phyloP scores from a whole-genome alignment of 2,113 vertebrate species.

The Bubalus kerabau region DNA sequence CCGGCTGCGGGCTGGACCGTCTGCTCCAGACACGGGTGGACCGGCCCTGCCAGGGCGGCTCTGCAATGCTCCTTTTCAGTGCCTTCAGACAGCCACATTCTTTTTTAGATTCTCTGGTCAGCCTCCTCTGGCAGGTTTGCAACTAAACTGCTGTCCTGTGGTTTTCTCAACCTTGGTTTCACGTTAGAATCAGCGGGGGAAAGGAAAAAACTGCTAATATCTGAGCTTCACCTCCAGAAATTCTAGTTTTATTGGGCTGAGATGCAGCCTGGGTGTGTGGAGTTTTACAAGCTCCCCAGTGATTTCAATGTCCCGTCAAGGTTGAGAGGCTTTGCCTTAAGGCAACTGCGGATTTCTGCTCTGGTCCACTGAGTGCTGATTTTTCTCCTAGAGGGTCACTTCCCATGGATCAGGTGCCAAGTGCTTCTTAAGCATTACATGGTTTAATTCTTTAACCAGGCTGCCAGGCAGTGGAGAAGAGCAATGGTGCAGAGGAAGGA shows the following conservation, averaged over 20 bases:
- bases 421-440: not conserved
- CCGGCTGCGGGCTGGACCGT: not conserved
- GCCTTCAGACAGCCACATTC: not conserved
- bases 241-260: not conserved
- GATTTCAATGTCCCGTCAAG: not conserved
- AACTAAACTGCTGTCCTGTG: not conserved
- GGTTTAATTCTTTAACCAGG: not conserved
- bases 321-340: not conserved
- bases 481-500: not conserved
- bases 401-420: not conserved
- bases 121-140: not conserved
- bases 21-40: not conserved
- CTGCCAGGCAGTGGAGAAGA: not conserved
- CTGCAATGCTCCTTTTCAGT: not conserved
- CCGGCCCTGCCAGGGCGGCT: not conserved
- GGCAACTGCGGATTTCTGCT: not conserved
- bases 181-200: not conserved
- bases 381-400: conserved; percentile 13
- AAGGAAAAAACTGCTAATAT: not conserved
- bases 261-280: not conserved
- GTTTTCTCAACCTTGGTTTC: not conserved
- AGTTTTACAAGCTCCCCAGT: not conserved
- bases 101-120: not conserved
- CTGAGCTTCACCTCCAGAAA: not conserved
- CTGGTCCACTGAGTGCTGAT: not conserved